Base-by-base conservation (phyloP, 2,113 vertebrate genomes). In the Saguinus midas region DNA sequence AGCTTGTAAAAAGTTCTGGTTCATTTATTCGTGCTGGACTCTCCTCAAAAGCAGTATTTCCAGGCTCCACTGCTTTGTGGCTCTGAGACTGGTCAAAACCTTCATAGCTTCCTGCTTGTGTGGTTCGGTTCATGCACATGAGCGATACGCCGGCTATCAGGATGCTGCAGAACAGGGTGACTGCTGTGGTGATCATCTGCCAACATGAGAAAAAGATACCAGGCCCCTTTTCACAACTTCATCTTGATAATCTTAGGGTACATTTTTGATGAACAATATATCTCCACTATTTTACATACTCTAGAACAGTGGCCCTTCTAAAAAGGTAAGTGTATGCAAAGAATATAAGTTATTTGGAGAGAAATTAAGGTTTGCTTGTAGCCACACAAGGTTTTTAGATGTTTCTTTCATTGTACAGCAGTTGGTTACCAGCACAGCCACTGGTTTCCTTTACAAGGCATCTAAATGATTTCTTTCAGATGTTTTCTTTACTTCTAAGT, bases 121-220 rank as follows among this genome's bases (percentile, higher is more conserved):
- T 99, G 85, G 96, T 99, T 97, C 99, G 99, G 97, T 99, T 99
- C 98, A 99, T 99, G 92, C 99, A 99, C 98, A 99, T 99, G 66
- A 99, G 98, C 48, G 99, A 99, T 35, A 99, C 48, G 6, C 99
- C 99, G 8, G 99, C 99, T n/a, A 99, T 96, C 84, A 99, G 89
- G 57, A 99, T 99, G 92, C 99, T 99, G 96, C 99, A 86, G 84
- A 98, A 98, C n/a, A 99, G 97, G 37, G 99, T 96, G 25, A 99
- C 98, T 12, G 99, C 98, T 14, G 99, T 99, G 98, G 98, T 99
- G 94, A 99, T 99, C 96, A 99, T 99, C 99, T 99, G 98, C 91
- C 80, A 94, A 73, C 1, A 6, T 21, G 45, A 89, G 66, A 88
- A 82, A 96, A 50, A 95, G 45, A 76, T 3, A 29, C 37, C 66